A percentile compares a stretch with the other conserved stretches of the same genome.
These are phyloP conservation scores for Amazona vittata DNA, from an alignment of 2,113 vertebrate genomes.

Conservation along the genomic window DNA sequence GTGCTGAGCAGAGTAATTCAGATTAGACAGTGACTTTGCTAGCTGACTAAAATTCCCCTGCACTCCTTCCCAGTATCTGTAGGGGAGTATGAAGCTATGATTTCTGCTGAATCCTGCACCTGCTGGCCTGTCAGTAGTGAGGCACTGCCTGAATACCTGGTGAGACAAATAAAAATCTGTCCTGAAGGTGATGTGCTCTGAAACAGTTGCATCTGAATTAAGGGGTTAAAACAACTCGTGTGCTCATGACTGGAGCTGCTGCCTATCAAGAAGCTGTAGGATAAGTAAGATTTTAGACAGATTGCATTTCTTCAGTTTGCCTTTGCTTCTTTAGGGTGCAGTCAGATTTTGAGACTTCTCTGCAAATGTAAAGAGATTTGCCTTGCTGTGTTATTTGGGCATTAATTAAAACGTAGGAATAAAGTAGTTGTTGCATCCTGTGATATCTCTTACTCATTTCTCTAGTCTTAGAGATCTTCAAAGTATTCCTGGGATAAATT, in stretches of 20 bases:
- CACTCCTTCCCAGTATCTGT: background rate
- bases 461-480: background rate
- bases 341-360: background rate
- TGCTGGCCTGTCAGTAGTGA: background rate
- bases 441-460: background rate
- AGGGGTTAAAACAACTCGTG: background rate
- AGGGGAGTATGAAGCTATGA: background rate
- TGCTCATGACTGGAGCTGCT: background rate
- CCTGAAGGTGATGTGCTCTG: background rate
- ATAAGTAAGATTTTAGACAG: background rate
- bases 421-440: background rate
- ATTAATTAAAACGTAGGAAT: background rate
- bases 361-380: background rate
- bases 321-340: background rate
- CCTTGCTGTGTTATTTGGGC: background rate
- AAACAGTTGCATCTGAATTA: background rate
- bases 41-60: background rate
- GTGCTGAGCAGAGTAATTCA: background rate
- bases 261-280: background rate
- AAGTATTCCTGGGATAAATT: background rate
- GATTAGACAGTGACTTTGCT: background rate
- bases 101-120: background rate
- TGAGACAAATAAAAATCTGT: background rate
- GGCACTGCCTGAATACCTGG: background rate
- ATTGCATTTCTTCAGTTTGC: background rate